Base-by-base conservation (phyloP, 2,113 vertebrate species). In the rabbit (Oryctolagus cuniculus) region DNA sequence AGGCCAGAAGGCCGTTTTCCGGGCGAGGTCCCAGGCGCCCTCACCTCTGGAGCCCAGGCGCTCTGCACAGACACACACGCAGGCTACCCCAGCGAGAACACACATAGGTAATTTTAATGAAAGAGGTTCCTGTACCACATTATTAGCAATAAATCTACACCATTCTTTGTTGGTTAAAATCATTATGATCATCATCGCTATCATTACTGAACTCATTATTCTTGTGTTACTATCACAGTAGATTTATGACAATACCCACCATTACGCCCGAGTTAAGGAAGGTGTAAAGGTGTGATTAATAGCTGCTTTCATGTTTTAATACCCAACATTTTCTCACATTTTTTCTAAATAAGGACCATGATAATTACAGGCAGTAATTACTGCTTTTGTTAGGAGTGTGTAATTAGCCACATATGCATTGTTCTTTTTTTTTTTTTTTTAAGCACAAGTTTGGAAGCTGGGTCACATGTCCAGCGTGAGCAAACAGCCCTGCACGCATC, bases 191-290 rank as follows among this genome's bases (percentile, higher is more conserved):
- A 99, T 99, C 98, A 98, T 98, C 97, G 98, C 98, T 99, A 99
- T 99, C 98, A 98, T 99, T 99, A 99, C 98, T 98, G 98, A 99
- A 99, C 98, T 98, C 98, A 99, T 99, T 99, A 99, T 99, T 99
- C 98, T 99, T 98, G 98, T 98, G 98, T 98, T 99, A 98, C 98
- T 98, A 98, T 99, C 98, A 98, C 98, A 98, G 98, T 98, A 98
- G 98, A 99, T 99, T 99, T 99, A 99, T 99, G 98, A 98, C 99
- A 98, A 98, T 97, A 98, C 97, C 98, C 97, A 98, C 98, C 98
- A 98, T 98, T 98, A 98, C 96, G 98, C 98, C 98, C 98, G 98
- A 98, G 98, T 98, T 99, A 98, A 99, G 98, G 98, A 98, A 98
- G 98, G 98, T 98, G 98, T 98, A 98, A 98, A 98, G 98, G 97